phyloP scores from a whole-genome alignment of 2,113 vertebrate species.

The Acanthochromis polyacanthus region DNA sequence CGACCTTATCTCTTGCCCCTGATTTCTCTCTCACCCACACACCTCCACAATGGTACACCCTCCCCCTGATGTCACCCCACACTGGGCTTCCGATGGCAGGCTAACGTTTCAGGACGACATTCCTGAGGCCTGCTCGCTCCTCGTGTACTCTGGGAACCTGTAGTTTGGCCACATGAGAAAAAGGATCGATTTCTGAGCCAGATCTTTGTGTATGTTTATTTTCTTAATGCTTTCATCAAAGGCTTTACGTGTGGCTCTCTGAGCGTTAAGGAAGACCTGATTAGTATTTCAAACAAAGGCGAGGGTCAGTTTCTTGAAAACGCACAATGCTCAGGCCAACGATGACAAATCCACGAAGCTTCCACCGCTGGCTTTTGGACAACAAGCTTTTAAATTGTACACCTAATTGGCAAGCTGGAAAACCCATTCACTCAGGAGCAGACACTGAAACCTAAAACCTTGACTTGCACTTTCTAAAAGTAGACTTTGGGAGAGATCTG shows the following conservation, averaged over 20 bases:
- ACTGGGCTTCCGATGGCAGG: conserved; percentile 58
- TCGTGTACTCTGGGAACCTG: conserved; percentile 45
- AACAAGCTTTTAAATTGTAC: conserved; percentile 61
- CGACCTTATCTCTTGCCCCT: not conserved
- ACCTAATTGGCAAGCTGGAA: conserved; percentile 80
- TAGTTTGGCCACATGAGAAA: conserved; percentile 26
- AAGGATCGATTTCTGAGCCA: conserved; percentile 14
- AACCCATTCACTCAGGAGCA: conserved; percentile 78
- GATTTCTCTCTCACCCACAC: conserved; percentile 18
- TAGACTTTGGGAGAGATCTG: conserved; percentile 77
- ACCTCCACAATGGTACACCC: conserved; percentile 24
- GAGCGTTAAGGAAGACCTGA: not conserved
- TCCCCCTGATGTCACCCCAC: conserved; percentile 48
- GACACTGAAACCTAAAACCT: conserved; percentile 84
- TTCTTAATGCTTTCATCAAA: conserved; percentile 1
- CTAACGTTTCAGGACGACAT: conserved; percentile 73
- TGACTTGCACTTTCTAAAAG: conserved; percentile 89
- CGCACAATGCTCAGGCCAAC: not conserved
- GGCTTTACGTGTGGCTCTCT: not conserved
- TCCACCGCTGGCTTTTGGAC: conserved; percentile 36
- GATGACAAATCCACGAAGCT: conserved; percentile 20
- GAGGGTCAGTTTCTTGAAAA: not conserved
- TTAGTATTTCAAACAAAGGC: not conserved
- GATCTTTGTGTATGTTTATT: not conserved
- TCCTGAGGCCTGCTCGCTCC: conserved; percentile 49